These are phyloP conservation scores for Meandrina meandrites DNA, from an alignment of 92 coral and sea anemone species.

Conservation along the genomic window DNA sequence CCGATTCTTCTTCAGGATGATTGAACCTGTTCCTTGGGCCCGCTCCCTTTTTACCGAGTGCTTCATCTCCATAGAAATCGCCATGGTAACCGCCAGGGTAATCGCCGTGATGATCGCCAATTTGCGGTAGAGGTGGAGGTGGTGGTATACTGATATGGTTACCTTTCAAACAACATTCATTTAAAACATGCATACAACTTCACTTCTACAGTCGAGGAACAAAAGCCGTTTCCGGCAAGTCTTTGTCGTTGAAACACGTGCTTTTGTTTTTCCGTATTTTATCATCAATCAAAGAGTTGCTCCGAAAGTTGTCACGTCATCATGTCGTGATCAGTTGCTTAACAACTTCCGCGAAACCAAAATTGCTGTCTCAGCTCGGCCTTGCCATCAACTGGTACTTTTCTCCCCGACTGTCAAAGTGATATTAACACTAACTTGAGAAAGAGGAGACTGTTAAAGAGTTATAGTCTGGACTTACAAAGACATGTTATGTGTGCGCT, in stretches of 20 bases:
- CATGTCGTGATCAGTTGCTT: too few relatives aligned
- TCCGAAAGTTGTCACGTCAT: neutral
- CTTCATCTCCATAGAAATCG: neutral
- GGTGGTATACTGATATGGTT: too few relatives aligned
- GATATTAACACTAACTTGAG: neutral
- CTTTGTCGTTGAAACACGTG: neutral
- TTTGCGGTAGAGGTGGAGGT: neutral
- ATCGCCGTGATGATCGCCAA: too few relatives aligned
- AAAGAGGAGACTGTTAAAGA: neutral
- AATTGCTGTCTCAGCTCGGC: neutral
- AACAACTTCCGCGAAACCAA: neutral
- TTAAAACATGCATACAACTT: slow-evolving; percentile 1
- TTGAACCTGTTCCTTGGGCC: neutral
- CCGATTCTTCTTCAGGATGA: slow-evolving; percentile 52
- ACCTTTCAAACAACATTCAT: slow-evolving; percentile 17
- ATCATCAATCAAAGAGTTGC: neutral
- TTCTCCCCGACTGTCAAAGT: neutral
- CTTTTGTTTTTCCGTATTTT: neutral
- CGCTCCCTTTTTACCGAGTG: neutral
- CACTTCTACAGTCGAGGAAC: neutral
- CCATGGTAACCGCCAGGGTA: too few relatives aligned
- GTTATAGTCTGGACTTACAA: neutral
- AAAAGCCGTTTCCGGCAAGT: neutral
- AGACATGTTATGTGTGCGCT: neutral
- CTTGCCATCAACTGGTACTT: neutral